Evolutionary conservation across 1,140 invertebrate genomes (phyloP).

Genomic region (Ceratosolen fusciceps): DNA sequence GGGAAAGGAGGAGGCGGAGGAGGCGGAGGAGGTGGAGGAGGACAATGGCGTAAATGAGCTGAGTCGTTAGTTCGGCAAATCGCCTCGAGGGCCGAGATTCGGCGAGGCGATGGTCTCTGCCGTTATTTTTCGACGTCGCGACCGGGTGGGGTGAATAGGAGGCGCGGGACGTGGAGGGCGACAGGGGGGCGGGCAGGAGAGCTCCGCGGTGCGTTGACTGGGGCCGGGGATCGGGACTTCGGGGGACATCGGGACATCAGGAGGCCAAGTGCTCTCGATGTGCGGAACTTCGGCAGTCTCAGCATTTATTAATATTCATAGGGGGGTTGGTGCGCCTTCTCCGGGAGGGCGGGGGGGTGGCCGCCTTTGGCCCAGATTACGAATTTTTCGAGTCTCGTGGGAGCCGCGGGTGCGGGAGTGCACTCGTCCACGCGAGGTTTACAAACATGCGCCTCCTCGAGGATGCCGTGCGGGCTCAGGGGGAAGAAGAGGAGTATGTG

Average conservation of each 20-base stretch:
- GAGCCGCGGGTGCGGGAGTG: neutral
- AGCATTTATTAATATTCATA: slow-evolving; percentile 66
- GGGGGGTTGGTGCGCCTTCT: too few relatives aligned
- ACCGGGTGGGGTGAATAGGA: too few relatives aligned
- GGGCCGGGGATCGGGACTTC: slow-evolving; percentile 17
- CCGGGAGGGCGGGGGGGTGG: neutral
- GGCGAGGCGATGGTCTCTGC: too few relatives aligned
- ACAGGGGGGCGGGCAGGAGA: too few relatives aligned
- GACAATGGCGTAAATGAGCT: slow-evolving; percentile 27
- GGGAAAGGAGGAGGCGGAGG: neutral
- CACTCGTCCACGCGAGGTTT: slow-evolving; percentile 22
- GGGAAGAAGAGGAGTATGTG: neutral
- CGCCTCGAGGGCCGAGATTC: slow-evolving; percentile 18
- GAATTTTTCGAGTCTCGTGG: slow-evolving; percentile 16
- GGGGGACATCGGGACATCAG: slow-evolving; percentile 9
- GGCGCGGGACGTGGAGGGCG: too few relatives aligned
- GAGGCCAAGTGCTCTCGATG: slow-evolving; percentile 53
- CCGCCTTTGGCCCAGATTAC: neutral
- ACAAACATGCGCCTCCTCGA: slow-evolving; percentile 21
- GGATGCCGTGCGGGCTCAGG: neutral
- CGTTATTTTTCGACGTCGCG: too few relatives aligned
- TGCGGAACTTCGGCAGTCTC: slow-evolving; percentile 58
- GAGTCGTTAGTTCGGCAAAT: slow-evolving; percentile 49
- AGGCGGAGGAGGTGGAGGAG: neutral
- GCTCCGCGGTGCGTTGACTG: too few relatives aligned